Evolutionary conservation across 2,888 invertebrate species (phyloP), one percentile per base, ranked within the genome.

Genomic region (Alloscopus bannaensis): DNA sequence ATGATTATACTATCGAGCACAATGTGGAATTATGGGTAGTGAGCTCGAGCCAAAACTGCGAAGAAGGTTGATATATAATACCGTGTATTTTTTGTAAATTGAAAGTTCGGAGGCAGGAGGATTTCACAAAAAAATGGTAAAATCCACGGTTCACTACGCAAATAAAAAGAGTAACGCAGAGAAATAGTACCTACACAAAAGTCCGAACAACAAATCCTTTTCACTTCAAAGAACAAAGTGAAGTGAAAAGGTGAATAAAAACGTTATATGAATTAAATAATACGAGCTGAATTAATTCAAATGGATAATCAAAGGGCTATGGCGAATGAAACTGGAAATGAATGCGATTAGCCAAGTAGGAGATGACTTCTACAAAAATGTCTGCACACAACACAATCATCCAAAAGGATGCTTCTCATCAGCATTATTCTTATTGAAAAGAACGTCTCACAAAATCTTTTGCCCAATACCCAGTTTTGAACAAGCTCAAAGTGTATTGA

Each of bases 11-110:
- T n/a, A n/a, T n/a, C n/a, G n/a, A n/a, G n/a, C n/a, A n/a, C n/a
- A n/a, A n/a, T n/a, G n/a, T n/a, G n/a, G n/a, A n/a, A n/a, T n/a
- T n/a, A n/a, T n/a, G n/a, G n/a, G 13, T 3, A 55, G 65, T 59
- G 36, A 71, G 78, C 78, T 78, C 78, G 78, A 78, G 78, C 78
- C 78, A 78, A 71, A 65, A 57, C 3, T 6, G 31, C 22, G 18
- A 47, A 16, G 50, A n/a, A 40, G 31, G 8, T 24, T 31, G 20
- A 31, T 31, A 22, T 66, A 52, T 52, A 20, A 66, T 29, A 50
- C 11, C 2, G 24, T 64, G 22, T 31, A 62, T 59, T 59, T 31
- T 42, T 42, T 13, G 16, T 13, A 3, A 13, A 16, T 16, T 64
- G 50, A 50, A 50, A 50, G 50, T 8, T 8, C 50, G 18, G 50